Evolutionary conservation across 1,140 invertebrate species (phyloP), one percentile per base, ranked within the genome.

Genomic region (Drosophila cardini): DNA sequence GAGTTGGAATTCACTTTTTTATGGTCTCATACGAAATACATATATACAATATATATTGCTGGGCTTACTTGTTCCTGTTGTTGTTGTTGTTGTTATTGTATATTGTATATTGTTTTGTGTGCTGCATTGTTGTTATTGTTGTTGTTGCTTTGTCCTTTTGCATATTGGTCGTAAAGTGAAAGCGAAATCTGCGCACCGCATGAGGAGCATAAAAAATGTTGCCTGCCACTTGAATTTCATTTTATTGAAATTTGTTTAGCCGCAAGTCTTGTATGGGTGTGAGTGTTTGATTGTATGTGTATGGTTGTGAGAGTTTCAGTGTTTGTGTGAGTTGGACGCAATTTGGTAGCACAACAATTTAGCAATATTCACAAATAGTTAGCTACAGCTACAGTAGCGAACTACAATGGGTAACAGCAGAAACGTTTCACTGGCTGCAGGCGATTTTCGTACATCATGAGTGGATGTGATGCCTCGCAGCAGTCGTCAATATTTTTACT

Each of bases 191-290:
- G 65, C 70, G 64, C 70, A 48, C 73, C 78, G 63, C 76, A 84
- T 83, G 80, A 72, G 72, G 80, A 63, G 60, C 71, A 69, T 75
- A 68, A 85, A 85, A 84, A 78, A 68, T 61, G 57, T 34, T 57
- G 21, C 62, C 36, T 73, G 77, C 81, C 82, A 82, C 83, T 85
- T 87, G 83, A 87, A 85, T 76, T 78, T 76, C 83, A 50, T 87
- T 85, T 85, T 87, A 85, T 85, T 85, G 83, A 85, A 86, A 87
- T 85, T 85, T 85, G 78, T 75, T 82, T 86, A 81, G 78, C 70
- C 60, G 62, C 76, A 50, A 82, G 79, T 69, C 32, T 32, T 36
- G 7, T 26, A 11, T 55, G 16, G n/a, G 36, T 36, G 53, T 18
- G 42, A n/a, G 1, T 55, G 38, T 10, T n/a, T 34, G 55, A 34